These are phyloP conservation scores for Chloropsis hardwickii DNA, from an alignment of 2,113 vertebrate species.

Conservation along the genomic window DNA sequence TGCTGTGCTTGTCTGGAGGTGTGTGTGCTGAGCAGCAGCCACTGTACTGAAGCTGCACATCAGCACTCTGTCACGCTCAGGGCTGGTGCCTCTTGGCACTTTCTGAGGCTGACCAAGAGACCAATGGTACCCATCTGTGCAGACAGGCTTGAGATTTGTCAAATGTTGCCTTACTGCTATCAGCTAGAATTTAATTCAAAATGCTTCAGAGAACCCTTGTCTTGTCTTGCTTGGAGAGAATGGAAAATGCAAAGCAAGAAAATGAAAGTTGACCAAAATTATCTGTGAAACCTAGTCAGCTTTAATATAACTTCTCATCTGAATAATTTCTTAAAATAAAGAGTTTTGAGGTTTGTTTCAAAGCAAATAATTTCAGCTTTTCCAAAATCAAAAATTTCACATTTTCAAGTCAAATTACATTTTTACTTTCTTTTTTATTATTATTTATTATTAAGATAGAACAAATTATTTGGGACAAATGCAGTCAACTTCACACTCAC, in stretches of 20 bases:
- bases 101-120: not conserved
- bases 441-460: not conserved
- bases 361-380: not conserved
- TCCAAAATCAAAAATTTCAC: not conserved
- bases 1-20: not conserved
- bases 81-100: not conserved
- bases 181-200: not conserved
- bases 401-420: not conserved
- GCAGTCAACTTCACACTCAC: not conserved
- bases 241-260: not conserved
- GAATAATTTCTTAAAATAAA: not conserved
- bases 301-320: not conserved
- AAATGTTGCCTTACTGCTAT: not conserved
- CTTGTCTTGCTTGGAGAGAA: not conserved
- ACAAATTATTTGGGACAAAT: not conserved
- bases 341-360: not conserved
- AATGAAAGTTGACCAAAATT: not conserved
- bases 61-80: fast-evolving
- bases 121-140: not conserved
- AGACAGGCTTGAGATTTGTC: not conserved
- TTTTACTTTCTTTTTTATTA: not conserved
- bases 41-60: fast-evolving
- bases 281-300: not conserved
- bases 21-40: not conserved
- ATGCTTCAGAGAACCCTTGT: not conserved